A percentile compares a stretch with the other conserved stretches of the same genome.
Evolutionary conservation across 1,140 invertebrate species (phyloP).

Genomic region (Eupristina koningsbergeri): DNA sequence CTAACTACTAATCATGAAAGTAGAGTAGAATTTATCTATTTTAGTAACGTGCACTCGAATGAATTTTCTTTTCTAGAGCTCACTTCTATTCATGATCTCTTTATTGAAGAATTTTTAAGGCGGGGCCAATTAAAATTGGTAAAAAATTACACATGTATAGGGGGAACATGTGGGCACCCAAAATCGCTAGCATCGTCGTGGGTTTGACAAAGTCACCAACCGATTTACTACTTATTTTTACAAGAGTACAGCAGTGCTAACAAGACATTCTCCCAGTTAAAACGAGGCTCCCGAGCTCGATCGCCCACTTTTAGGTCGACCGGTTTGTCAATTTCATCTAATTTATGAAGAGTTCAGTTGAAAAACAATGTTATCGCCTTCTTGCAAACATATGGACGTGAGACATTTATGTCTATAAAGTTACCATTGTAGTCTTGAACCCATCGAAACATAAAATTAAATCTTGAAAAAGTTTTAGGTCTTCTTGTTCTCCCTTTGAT

Average conservation of each 20-base stretch:
- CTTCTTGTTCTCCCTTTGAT: no score
- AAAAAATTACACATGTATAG: background rate
- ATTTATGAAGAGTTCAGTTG: background rate
- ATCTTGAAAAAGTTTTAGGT: background rate
- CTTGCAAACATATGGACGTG: background rate
- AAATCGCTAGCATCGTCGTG: background rate
- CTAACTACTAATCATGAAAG: no score
- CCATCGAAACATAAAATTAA: background rate
- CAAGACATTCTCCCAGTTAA: background rate
- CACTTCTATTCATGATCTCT: background rate
- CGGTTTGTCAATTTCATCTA: constrained; percentile 30
- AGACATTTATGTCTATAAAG: background rate
- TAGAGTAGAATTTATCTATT: no score
- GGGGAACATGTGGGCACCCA: background rate
- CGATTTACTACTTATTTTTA: background rate
- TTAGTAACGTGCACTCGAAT: background rate
- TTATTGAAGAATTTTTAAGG: background rate
- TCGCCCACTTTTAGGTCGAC: constrained; percentile 43
- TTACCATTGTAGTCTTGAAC: no score
- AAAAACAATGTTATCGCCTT: constrained; percentile 1
- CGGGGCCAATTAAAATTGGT: background rate
- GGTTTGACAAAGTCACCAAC: background rate
- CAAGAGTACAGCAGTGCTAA: background rate
- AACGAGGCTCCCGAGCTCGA: background rate
- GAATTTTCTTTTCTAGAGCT: background rate